Percentiles rank a stretch among this genome's conserved stretches.
phyloP scores from a whole-genome alignment of 2,888 invertebrate species.

The Phrixothrix hirtus region DNA sequence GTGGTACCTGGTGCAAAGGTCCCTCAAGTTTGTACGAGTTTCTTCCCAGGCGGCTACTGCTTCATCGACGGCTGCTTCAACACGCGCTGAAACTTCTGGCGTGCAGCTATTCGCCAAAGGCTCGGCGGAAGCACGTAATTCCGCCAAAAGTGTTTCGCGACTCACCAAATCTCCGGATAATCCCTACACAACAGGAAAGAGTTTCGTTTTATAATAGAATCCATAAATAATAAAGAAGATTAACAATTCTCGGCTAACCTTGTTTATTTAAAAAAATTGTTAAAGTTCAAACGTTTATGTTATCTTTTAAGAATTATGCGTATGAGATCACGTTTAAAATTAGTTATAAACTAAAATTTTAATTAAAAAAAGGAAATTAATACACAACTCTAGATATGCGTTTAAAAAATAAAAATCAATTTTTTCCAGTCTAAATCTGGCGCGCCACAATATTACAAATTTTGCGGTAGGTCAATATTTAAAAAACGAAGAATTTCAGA shows the following conservation, averaged over 20 bases:
- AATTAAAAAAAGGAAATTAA: slow-evolving; percentile 4
- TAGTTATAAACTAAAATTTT: background rate
- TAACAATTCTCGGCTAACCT: background rate
- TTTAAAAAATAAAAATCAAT: background rate
- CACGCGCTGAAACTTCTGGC: slow-evolving; percentile 71
- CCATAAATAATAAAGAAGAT: no score
- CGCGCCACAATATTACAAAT: no score
- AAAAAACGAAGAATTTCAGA: background rate
- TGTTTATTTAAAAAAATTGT: slow-evolving; percentile 5
- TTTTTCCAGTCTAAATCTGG: no score
- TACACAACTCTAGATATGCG: no score
- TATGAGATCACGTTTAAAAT: background rate
- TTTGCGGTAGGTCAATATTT: background rate
- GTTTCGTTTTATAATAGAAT: no score
- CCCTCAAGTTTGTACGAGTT: slow-evolving; percentile 75
- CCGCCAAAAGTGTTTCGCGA: slow-evolving; percentile 73
- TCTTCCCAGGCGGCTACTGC: slow-evolving; percentile 80
- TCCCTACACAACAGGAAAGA: slow-evolving; percentile 60
- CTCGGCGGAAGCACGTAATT: slow-evolving; percentile 70
- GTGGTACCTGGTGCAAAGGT: slow-evolving; percentile 77
- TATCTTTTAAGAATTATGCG: slow-evolving; percentile 1
- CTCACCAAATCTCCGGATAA: slow-evolving; percentile 75
- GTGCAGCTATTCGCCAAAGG: slow-evolving; percentile 72
- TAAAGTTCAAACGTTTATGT: slow-evolving; percentile 14
- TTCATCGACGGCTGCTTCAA: slow-evolving; percentile 75